phyloP scores from a whole-genome alignment of 2,888 invertebrate species.

The Globia sparganii region DNA sequence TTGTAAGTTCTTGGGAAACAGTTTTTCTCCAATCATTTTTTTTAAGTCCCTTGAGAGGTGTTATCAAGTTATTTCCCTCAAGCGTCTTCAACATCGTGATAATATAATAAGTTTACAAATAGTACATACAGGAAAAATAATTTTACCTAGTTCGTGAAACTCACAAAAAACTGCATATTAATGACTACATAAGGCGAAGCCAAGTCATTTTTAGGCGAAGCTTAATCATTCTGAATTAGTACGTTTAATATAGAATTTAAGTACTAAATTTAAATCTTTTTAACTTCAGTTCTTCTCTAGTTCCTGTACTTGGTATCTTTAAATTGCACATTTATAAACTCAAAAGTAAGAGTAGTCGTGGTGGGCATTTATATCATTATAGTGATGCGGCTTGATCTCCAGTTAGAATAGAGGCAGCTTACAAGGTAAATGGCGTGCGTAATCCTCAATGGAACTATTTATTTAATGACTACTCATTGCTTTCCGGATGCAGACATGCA shows the following conservation, averaged over 20 bases:
- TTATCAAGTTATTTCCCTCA: slow-evolving; percentile 17
- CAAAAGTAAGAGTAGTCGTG: slow-evolving; percentile 24
- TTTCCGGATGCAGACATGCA: slow-evolving; percentile 58
- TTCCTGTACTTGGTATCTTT: slow-evolving; percentile 16
- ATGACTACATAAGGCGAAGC: neutral
- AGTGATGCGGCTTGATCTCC: slow-evolving; percentile 59
- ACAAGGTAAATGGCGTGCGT: slow-evolving; percentile 61
- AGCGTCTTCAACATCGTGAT: neutral
- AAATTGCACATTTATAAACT: slow-evolving; percentile 32
- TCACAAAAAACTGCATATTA: neutral
- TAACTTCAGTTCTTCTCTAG: slow-evolving; percentile 8
- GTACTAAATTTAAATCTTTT: neutral
- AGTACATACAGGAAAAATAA: slow-evolving; percentile 2
- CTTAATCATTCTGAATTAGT: slow-evolving; percentile 4
- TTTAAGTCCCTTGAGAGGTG: neutral
- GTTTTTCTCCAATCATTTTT: neutral
- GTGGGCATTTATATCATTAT: slow-evolving; percentile 61
- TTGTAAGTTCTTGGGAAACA: slow-evolving; percentile 1
- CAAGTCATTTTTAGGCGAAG: neutral
- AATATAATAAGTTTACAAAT: slow-evolving; percentile 1
- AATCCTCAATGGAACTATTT: slow-evolving; percentile 62
- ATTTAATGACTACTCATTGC: slow-evolving; percentile 60
- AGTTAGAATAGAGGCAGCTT: slow-evolving; percentile 51
- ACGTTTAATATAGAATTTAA: neutral
- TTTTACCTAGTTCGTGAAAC: slow-evolving; percentile 6